Conservation (phyloP, 2,888 invertebrate species). For the Hymenopus coronatus region DNA sequence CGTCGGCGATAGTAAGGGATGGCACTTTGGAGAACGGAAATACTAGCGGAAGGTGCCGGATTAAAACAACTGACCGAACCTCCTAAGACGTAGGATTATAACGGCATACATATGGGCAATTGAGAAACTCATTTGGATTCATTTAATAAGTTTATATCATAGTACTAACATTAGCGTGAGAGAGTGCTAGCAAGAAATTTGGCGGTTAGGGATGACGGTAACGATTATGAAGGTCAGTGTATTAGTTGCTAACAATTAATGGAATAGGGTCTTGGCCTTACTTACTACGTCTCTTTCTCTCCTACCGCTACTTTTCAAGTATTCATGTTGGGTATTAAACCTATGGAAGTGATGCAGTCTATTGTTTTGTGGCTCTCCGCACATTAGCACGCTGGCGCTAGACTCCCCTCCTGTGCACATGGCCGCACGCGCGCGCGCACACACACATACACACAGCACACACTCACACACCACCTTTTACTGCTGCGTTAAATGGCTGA, state of each 20-base stretch:
- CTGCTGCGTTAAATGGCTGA: not conserved
- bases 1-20: not conserved
- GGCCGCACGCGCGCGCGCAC: too few species aligned
- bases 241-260: slow-evolving; percentile 30
- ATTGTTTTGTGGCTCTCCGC: not conserved
- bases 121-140: not conserved
- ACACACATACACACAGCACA: not conserved
- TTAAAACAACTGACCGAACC: not conserved
- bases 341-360: not conserved
- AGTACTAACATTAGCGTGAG: not conserved
- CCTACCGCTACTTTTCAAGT: not conserved
- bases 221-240: slow-evolving; percentile 23
- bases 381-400: not conserved
- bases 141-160: slow-evolving; percentile 14
- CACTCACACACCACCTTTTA: not conserved
- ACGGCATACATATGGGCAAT: not conserved
- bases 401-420: not conserved
- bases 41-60: not conserved
- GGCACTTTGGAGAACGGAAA: not conserved
- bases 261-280: slow-evolving; percentile 27
- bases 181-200: not conserved
- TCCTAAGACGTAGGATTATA: not conserved
- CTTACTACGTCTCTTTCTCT: not conserved
- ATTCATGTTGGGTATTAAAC: not conserved
- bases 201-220: not conserved